Percentiles rank a stretch among this genome's conserved stretches.
Evolutionary conservation across 2,113 vertebrate species (phyloP).

Genomic region (Gallinago jamesoni): DNA sequence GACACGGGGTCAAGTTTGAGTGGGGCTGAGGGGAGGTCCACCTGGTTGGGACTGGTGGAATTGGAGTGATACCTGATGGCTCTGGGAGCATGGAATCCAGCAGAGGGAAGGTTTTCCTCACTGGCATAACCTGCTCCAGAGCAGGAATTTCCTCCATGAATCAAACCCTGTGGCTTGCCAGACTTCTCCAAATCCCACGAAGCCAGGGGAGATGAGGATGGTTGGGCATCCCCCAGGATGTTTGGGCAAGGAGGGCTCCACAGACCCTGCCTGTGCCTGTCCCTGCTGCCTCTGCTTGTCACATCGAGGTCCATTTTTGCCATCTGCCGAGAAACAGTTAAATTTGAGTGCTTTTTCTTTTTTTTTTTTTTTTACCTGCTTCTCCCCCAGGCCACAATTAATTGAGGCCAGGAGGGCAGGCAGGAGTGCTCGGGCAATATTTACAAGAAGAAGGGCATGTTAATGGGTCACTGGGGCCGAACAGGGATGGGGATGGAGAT

Average conservation of each 20-base stretch:
- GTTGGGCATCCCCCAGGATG: background rate
- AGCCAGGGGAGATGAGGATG: background rate
- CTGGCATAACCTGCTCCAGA: background rate
- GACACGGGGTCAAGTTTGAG: rapidly evolving
- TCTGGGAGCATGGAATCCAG: background rate
- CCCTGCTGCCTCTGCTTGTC: background rate
- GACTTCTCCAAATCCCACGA: background rate
- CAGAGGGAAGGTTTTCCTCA: background rate
- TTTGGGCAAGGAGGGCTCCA: background rate
- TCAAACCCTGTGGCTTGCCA: background rate
- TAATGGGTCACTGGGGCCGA: background rate
- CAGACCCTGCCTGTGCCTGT: background rate
- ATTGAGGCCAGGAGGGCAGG: constrained; percentile 68
- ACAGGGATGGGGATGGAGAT: background rate
- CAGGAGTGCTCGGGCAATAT: constrained; percentile 20
- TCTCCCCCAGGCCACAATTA: constrained; percentile 49
- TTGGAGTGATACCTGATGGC: background rate
- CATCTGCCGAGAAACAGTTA: background rate
- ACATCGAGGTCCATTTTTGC: background rate
- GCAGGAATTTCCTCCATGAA: background rate
- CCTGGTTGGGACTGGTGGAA: rapidly evolving
- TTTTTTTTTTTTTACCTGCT: constrained; percentile 27
- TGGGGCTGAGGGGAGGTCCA: background rate
- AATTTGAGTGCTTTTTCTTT: background rate
- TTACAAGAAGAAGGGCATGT: constrained; percentile 3